phyloP scores from a whole-genome alignment of 1,140 invertebrate species.

The Papilio helenus region DNA sequence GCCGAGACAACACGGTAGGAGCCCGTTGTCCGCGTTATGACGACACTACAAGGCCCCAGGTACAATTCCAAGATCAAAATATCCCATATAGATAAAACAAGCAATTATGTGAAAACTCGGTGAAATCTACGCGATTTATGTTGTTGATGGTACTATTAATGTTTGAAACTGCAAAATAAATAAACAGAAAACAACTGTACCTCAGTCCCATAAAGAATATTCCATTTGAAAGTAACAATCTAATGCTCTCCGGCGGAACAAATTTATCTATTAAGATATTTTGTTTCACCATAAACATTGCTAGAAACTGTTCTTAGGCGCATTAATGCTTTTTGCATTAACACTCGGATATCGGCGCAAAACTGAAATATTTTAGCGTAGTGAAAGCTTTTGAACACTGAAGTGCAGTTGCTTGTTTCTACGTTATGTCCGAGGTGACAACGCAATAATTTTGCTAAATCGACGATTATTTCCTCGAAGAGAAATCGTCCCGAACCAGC shows the following conservation, averaged over 20 bases:
- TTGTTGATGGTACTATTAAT: neutral
- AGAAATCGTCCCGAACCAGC: slow-evolving; percentile 22
- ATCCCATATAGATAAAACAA: neutral
- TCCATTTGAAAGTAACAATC: slow-evolving; percentile 16
- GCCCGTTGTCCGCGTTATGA: neutral
- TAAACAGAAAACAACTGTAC: slow-evolving; percentile 17
- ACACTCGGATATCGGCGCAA: slow-evolving; percentile 29
- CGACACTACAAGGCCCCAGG: neutral
- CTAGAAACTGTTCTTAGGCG: slow-evolving; percentile 16
- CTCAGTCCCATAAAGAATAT: slow-evolving; percentile 23
- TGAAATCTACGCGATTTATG: neutral
- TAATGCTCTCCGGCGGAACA: neutral
- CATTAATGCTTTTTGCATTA: slow-evolving; percentile 36
- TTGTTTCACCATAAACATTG: slow-evolving; percentile 26
- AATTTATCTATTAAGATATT: slow-evolving; percentile 32
- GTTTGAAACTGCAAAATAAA: neutral
- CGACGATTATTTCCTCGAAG: slow-evolving; percentile 28
- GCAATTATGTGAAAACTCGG: neutral
- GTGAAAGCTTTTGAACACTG: slow-evolving; percentile 34
- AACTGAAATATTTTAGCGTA: slow-evolving; percentile 31
- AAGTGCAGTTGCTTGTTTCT: slow-evolving; percentile 37
- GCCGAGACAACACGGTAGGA: neutral
- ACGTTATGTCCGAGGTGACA: slow-evolving; percentile 30
- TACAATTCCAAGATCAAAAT: neutral
- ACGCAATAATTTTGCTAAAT: slow-evolving; percentile 30